Evolutionary conservation across 2,888 invertebrate species (phyloP).

Genomic region (Doris montereyensis): DNA sequence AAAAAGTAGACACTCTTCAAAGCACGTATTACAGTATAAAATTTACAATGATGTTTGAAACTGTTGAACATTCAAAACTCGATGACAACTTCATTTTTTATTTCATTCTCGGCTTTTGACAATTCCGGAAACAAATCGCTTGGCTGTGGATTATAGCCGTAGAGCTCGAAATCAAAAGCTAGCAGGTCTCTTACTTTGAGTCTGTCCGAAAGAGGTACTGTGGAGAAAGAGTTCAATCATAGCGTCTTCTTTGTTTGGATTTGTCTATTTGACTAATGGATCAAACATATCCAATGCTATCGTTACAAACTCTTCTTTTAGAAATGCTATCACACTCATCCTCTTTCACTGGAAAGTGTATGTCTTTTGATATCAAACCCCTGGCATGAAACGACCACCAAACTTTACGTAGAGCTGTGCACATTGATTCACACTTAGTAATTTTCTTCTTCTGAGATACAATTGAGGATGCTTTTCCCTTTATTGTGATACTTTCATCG

Average conservation of each 20-base stretch:
- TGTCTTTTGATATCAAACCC: constrained; percentile 53
- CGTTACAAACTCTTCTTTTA: constrained; percentile 44
- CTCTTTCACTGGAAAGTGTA: constrained; percentile 47
- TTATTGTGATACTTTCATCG: not conserved
- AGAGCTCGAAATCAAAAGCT: constrained; percentile 26
- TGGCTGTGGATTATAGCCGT: constrained; percentile 36
- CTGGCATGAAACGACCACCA: constrained; percentile 56
- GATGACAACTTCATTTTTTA: too few species aligned
- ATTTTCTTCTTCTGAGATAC: constrained; percentile 7
- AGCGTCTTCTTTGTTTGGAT: constrained; percentile 49
- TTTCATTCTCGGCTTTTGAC: too few species aligned
- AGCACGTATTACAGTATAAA: too few species aligned
- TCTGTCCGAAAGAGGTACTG: constrained; percentile 46
- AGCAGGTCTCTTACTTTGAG: constrained; percentile 6
- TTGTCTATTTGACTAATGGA: constrained; percentile 43
- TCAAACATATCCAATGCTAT: constrained; percentile 46
- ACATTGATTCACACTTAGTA: constrained; percentile 49
- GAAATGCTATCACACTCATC: constrained; percentile 42
- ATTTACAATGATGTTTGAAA: too few species aligned
- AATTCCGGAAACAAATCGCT: constrained; percentile 29
- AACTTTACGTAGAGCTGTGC: constrained; percentile 48
- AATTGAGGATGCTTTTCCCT: not conserved
- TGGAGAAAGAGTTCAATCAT: constrained; percentile 50
- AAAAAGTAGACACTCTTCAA: too few species aligned
- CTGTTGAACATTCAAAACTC: too few species aligned